Conservation (phyloP, 2,888 invertebrate genomes). For the Parochlus steinenii region DNA sequence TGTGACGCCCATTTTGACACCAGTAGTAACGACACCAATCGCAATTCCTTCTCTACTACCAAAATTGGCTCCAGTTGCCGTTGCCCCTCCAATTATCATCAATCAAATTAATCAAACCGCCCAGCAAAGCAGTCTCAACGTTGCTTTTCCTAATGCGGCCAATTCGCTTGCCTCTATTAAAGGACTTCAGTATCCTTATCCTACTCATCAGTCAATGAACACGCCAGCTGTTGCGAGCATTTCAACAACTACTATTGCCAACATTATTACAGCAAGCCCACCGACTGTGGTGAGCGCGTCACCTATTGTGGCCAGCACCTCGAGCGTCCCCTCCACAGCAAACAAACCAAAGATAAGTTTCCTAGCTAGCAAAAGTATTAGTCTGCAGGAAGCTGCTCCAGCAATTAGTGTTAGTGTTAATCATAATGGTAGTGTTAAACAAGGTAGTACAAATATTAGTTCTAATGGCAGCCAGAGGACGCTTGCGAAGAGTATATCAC, state of each 20-base stretch:
- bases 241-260: constrained; percentile 6
- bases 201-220: constrained; percentile 49
- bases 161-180: constrained; percentile 23
- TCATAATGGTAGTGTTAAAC: constrained; percentile 15
- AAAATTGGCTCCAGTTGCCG: too few species aligned
- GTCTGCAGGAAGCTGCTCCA: constrained; percentile 34
- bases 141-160: constrained; percentile 25
- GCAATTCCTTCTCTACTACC: constrained; percentile 9
- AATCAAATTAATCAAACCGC: too few species aligned
- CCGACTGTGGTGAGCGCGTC: constrained; percentile 18
- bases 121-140: constrained; percentile 30
- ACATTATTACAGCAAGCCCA: constrained; percentile 16
- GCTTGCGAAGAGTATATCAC: constrained; percentile 8
- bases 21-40: constrained; percentile 16
- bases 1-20: constrained; percentile 12
- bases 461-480: constrained; percentile 10
- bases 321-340: constrained; percentile 14
- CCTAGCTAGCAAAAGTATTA: constrained; percentile 27
- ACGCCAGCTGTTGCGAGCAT: constrained; percentile 28
- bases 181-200: constrained; percentile 57
- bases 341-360: constrained; percentile 22
- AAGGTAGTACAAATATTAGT: constrained; percentile 16
- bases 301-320: constrained; percentile 17
- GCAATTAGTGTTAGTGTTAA: constrained; percentile 20
- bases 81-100: too few species aligned